Conservation (phyloP, 2,113 vertebrate genomes). For the Pterocles gutturalis region DNA sequence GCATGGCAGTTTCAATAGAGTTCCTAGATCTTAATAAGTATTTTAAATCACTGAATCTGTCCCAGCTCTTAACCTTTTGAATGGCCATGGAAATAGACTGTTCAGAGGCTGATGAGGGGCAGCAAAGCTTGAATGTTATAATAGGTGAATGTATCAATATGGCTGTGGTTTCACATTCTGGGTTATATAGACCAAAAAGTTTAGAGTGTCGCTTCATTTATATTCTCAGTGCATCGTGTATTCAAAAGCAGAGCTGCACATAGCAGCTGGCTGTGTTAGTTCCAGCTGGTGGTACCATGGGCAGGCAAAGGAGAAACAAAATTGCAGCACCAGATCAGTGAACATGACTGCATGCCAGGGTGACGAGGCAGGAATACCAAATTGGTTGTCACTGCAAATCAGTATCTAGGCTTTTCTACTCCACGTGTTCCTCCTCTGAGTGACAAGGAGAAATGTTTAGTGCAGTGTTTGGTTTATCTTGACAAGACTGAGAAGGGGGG, state of each 20-base stretch:
- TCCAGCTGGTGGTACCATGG: background rate
- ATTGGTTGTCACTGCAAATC: background rate
- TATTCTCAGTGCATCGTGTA: background rate
- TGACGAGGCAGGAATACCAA: background rate
- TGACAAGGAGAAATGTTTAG: background rate
- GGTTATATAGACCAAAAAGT: background rate
- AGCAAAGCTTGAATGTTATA: conserved; percentile 38
- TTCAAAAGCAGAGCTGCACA: background rate
- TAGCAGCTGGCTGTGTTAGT: background rate
- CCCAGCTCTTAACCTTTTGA: conserved; percentile 9
- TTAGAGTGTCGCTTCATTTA: background rate
- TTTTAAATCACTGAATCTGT: background rate
- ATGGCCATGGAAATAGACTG: background rate
- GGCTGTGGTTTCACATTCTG: background rate
- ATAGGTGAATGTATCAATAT: background rate
- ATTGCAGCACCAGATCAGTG: background rate
- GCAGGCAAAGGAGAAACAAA: background rate
- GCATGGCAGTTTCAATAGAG: background rate
- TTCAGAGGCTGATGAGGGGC: background rate
- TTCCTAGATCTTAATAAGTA: background rate
- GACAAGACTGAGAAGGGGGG: background rate
- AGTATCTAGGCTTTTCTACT: background rate
- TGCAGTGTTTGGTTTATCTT: background rate
- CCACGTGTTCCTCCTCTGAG: background rate
- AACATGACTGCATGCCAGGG: background rate